phyloP scores from a whole-genome alignment of 1,140 invertebrate genomes.

The Drosophila sulfurigaster region DNA sequence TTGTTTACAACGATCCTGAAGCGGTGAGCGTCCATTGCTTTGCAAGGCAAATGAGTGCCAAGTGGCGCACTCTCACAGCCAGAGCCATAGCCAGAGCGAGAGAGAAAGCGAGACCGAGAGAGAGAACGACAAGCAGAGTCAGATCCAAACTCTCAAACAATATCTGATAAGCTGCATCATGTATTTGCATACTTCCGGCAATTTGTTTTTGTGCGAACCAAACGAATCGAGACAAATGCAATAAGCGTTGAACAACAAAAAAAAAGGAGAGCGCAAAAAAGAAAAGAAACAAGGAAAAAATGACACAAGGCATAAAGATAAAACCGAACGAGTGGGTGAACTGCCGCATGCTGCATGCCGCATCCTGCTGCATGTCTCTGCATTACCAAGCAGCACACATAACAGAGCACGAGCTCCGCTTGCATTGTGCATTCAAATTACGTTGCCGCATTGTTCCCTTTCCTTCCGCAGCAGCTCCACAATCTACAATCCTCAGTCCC shows the following conservation, averaged over 20 bases:
- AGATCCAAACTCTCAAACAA: conserved; percentile 70
- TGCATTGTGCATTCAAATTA: conserved; percentile 80
- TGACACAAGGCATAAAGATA: conserved; percentile 65
- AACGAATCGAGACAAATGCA: conserved; percentile 83
- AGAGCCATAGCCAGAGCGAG: conserved; percentile 13
- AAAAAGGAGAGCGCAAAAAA: conserved; percentile 21
- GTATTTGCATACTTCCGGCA: conserved; percentile 82
- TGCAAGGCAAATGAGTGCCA: conserved; percentile 76
- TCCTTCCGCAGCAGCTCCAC: conserved; percentile 35
- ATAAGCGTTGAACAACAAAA: conserved; percentile 61
- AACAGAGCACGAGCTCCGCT: conserved; percentile 40
- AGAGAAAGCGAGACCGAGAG: background rate
- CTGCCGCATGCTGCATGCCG: conserved; percentile 55
- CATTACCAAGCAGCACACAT: conserved; percentile 19
- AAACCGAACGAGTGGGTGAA: conserved; percentile 60
- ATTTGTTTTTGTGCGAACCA: conserved; percentile 80
- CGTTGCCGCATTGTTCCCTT: conserved; percentile 53
- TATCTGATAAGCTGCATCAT: conserved; percentile 82
- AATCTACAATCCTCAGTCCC: background rate
- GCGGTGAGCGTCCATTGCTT: conserved; percentile 66
- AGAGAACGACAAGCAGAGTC: background rate
- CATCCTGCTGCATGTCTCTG: conserved; percentile 54
- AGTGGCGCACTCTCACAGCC: conserved; percentile 36
- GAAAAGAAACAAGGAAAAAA: conserved; percentile 24
- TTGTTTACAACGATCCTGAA: conserved; percentile 58